Evolutionary conservation across 2,888 invertebrate species (phyloP), one percentile per base, ranked within the genome.

Genomic region (Nomada ruficornis): DNA sequence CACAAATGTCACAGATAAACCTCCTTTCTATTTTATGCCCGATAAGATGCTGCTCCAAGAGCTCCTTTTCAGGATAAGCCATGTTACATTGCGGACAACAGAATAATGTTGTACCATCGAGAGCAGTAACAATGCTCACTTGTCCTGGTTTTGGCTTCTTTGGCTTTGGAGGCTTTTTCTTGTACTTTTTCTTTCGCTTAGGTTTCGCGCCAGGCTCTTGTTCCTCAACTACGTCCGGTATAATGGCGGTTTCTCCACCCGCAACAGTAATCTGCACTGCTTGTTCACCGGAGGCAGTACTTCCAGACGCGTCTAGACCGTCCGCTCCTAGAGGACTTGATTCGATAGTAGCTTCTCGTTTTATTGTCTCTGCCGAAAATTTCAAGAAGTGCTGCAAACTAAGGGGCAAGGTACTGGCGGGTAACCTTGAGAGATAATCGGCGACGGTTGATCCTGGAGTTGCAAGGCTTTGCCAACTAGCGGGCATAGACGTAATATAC

Each of bases 21-120:
- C 97, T 94, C 91, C 97, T 94, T 92, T 97, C 97, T 81, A 97
- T 97, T 94, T 97, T 97, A 92, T 97, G 97, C 44, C 96, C 96
- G 13, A 96, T 95, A 52, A 97, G 94, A 93, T 97, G 97, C 92
- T 96, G 95, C 91, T 97, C 97, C n/a, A 97, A 94, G 88, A 97
- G 95, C 84, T 97, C 96, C 92, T 97, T 97, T 89, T 97, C 97
- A 0, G 97, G 96, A 92, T 97, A 97, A 0, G 97, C 97, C 96
- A 97, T 96, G 92, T 96, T 96, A 91, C 97, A 97, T 94, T 97
- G 97, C 0, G 97, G 97, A 92, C 97, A 97, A 93, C 97, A 97
- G 94, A 95, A 97, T 29, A 97, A 94, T 0, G 96, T 96, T 0
- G 96, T 96, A 20, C 97, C 97, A 90, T 97, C 97, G 0, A 96